A percentile compares a stretch with the other conserved stretches of the same genome.
phyloP scores from a whole-genome alignment of 2,797 vertebrate genomes.

The Apogon hyalosoma region DNA sequence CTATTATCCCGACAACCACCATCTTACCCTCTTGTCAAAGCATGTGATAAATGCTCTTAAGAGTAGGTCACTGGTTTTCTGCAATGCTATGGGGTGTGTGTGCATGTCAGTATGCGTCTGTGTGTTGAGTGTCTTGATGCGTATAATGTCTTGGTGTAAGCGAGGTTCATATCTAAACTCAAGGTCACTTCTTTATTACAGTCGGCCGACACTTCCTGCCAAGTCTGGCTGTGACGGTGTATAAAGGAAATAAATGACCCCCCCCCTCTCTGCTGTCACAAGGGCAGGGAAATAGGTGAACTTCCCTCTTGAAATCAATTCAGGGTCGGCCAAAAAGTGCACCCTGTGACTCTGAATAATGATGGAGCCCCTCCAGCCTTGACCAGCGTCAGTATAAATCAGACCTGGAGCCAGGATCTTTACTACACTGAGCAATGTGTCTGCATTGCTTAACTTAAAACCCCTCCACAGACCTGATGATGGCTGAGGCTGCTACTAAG shows the following conservation, averaged over 20 bases:
- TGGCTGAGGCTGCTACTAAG: conserved; percentile 31
- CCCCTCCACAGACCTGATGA: conserved; percentile 43
- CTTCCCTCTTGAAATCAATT: conserved; percentile 55
- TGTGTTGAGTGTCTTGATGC: conserved; percentile 43
- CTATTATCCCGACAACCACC: conserved; percentile 27
- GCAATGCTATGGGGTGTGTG: conserved; percentile 29
- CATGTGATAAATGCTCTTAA: conserved; percentile 39
- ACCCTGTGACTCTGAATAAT: conserved; percentile 57
- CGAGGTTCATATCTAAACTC: conserved; percentile 53
- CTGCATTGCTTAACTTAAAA: conserved; percentile 65
- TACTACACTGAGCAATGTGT: conserved; percentile 53
- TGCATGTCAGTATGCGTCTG: conserved; percentile 27
- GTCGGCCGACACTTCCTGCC: conserved; percentile 35
- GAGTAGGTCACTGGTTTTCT: conserved; percentile 37
- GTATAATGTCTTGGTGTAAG: conserved; percentile 40
- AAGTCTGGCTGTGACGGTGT: conserved; percentile 23
- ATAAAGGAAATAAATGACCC: conserved; percentile 66
- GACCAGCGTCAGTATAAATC: conserved; percentile 68
- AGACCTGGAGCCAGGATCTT: conserved; percentile 54
- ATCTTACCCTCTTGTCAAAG: conserved; percentile 41
- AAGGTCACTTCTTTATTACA: conserved; percentile 75
- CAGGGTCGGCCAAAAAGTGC: conserved; percentile 47
- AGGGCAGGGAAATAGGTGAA: conserved; percentile 60
- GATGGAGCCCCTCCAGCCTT: conserved; percentile 47
- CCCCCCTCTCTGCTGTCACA: conserved; percentile 35